Conservation (phyloP, 2,113 vertebrate genomes). For the Melanerpes aurifrons region DNA sequence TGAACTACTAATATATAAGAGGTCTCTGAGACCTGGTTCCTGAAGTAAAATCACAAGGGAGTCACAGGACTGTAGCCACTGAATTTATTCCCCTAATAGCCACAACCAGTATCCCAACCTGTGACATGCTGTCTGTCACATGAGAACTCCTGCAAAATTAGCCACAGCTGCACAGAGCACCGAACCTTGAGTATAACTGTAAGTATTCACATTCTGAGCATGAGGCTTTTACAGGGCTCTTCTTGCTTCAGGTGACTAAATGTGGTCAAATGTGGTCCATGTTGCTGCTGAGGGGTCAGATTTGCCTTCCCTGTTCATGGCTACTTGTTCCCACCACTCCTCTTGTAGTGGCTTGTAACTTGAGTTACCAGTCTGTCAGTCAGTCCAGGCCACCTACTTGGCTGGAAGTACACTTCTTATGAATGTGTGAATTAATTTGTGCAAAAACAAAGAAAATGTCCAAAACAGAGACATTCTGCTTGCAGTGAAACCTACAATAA, state of each 20-base stretch:
- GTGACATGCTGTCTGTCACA: not conserved
- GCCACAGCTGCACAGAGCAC: not conserved
- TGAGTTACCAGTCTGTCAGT: not conserved
- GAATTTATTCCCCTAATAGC: slow-evolving; percentile 9
- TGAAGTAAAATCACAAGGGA: slow-evolving; percentile 37
- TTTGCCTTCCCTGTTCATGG: not conserved
- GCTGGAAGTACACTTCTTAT: not conserved
- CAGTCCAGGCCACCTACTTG: not conserved
- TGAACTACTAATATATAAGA: not conserved
- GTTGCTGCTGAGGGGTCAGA: not conserved
- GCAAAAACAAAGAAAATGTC: not conserved
- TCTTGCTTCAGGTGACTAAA: not conserved
- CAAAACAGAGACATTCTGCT: not conserved
- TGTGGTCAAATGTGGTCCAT: not conserved
- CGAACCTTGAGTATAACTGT: not conserved
- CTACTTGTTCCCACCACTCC: not conserved
- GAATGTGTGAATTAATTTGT: not conserved
- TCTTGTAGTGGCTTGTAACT: not conserved
- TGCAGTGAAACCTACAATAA: not conserved
- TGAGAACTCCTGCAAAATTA: not conserved
- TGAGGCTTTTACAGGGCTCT: not conserved
- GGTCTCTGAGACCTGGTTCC: not conserved
- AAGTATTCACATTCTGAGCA: not conserved
- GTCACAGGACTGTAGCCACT: not conserved
- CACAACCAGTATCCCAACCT: not conserved